Evolutionary conservation across 1,140 invertebrate species (phyloP), one percentile per base, ranked within the genome.

Genomic region (Nasonia vitripennis): DNA sequence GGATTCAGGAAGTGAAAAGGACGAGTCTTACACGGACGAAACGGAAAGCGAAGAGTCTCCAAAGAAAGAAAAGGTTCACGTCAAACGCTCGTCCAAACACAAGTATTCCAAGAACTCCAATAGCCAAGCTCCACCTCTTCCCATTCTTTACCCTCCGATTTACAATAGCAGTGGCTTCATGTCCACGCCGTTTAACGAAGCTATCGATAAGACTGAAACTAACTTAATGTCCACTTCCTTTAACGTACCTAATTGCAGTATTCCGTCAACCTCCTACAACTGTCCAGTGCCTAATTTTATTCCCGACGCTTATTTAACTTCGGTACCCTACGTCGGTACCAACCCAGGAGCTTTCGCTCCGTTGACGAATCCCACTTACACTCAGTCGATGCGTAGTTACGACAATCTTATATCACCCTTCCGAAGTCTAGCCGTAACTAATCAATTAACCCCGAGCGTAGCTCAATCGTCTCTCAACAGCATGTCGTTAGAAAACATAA

Each of bases 1-100:
- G 45, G 92, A 93, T 78, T 93, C 93, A 10, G 90, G 85, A n/a
- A 94, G 93, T 81, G 92, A 93, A 41, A 93, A 93, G 85, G 91
- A 91, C 79, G 91, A 91, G 73, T 91, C 92, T 85, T 93, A 92
- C 9, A 93, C 89, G 20, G 91, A 92, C 68, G 92, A 92, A 85
- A 91, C 89, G 73, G 89, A 91, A 79, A 92, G 89, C 77, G 91
- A 93, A 87, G 90, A 90, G 77, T 89, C 90, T 20, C 87, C 89
- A 3, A 91, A 89, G 51, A 90, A 90, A 73, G 87, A 91, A 84
- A 91, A 89, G 81, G 45, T 84, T 12, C 81, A 87, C 73, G 17
- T 86, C 31, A 87, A 91, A 89, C 87, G 90, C 85, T 87, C 88
- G 62, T 86, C 88, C 88, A 88, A 89, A 88, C 86, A 91, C 89